These are phyloP conservation scores for Labeo catla DNA, from an alignment of 2,113 vertebrate genomes.

Conservation along the genomic window DNA sequence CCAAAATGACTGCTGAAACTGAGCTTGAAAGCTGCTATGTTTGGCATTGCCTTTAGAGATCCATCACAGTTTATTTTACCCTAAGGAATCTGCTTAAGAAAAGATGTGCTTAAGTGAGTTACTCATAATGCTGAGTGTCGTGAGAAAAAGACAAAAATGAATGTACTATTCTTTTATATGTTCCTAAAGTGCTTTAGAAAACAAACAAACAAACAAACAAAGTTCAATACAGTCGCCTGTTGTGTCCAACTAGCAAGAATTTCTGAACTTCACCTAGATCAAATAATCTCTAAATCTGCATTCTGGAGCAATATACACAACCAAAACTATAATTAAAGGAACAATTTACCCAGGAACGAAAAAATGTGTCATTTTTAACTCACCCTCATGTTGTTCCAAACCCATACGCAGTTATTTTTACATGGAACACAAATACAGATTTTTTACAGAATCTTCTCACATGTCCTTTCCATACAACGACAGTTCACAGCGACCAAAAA, in stretches of 20 bases:
- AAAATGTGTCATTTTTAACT: constrained; percentile 9
- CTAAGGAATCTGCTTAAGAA: not conserved
- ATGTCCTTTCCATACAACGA: not conserved
- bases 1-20: not conserved
- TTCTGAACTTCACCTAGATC: not conserved
- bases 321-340: constrained; percentile 6
- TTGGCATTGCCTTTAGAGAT: not conserved
- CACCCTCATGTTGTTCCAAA: not conserved
- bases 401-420: not conserved
- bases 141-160: not conserved
- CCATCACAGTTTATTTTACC: not conserved
- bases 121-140: not conserved
- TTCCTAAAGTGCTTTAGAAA: not conserved
- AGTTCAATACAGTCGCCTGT: not conserved
- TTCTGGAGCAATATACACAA: not conserved
- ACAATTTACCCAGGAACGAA: not conserved
- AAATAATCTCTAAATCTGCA: not conserved
- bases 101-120: not conserved
- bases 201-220: not conserved
- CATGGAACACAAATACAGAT: not conserved
- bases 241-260: not conserved
- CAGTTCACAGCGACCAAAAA: not conserved
- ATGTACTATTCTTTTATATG: not conserved
- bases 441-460: not conserved
- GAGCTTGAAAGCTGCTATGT: not conserved